Conservation (phyloP, 2,888 invertebrate genomes). For the Drosophila helvetica region DNA sequence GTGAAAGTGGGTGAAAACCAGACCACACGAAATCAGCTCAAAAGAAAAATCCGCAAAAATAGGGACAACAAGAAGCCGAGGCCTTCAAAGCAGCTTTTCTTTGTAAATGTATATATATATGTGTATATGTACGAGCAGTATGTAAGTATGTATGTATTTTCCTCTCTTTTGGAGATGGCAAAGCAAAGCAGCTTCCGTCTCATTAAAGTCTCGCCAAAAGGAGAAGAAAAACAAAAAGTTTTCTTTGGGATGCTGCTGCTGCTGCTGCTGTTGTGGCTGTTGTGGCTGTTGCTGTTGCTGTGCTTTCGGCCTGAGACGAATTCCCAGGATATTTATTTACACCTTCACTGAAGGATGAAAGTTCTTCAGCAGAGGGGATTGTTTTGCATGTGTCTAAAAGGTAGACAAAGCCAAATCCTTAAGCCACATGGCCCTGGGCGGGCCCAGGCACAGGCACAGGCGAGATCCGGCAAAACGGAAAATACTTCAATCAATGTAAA, state of each 20-base stretch:
- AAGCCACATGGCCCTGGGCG: conserved; percentile 73
- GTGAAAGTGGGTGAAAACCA: no score
- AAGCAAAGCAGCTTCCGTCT: conserved; percentile 74
- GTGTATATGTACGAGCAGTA: not conserved
- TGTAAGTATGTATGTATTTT: not conserved
- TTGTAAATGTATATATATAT: conserved; percentile 2
- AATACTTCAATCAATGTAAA: conserved; percentile 79
- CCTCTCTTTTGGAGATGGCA: conserved; percentile 26
- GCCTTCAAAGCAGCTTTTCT: conserved; percentile 34
- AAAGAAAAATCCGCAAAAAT: conserved; percentile 32
- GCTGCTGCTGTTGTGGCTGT: no score
- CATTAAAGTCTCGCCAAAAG: conserved; percentile 64
- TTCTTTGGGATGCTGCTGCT: conserved; percentile 22
- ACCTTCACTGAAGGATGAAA: conserved; percentile 58
- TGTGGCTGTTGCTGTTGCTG: no score
- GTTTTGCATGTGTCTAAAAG: conserved; percentile 73
- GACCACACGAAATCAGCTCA: conserved; percentile 22
- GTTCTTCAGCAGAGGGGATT: conserved; percentile 38
- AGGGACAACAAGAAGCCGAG: conserved; percentile 8
- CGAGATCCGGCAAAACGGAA: conserved; percentile 71
- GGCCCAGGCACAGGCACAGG: conserved; percentile 49
- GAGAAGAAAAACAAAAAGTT: conserved; percentile 37
- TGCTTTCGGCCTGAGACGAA: conserved; percentile 49
- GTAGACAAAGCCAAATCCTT: conserved; percentile 60
- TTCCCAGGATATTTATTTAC: conserved; percentile 77